A percentile compares a stretch with the other conserved stretches of the same genome.
Evolutionary conservation across 2,113 vertebrate genomes (phyloP).

Genomic region (Menidia beryllina): DNA sequence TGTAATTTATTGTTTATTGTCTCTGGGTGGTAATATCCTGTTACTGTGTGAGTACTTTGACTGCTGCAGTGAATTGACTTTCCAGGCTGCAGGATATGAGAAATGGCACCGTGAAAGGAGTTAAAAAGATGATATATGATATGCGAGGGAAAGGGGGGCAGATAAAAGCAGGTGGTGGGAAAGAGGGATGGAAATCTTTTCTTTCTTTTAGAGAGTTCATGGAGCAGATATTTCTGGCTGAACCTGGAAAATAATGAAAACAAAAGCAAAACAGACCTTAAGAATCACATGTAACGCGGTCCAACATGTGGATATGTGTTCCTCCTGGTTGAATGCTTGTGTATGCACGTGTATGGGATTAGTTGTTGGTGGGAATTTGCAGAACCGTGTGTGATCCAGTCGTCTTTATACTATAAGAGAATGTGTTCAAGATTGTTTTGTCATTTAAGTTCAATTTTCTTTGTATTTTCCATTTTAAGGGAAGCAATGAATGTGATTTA

Average conservation of each 20-base stretch:
- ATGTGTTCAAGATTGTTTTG: slow-evolving; percentile 43
- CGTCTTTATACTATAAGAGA: slow-evolving; percentile 63
- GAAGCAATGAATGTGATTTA: slow-evolving; percentile 60
- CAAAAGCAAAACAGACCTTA: background rate
- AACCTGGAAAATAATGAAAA: slow-evolving; percentile 7
- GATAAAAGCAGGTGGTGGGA: slow-evolving; percentile 2
- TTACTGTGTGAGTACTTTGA: slow-evolving; percentile 42
- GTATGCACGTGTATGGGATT: background rate
- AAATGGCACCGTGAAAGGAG: slow-evolving; percentile 42
- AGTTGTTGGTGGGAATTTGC: too few relatives aligned
- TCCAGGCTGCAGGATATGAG: slow-evolving; percentile 56
- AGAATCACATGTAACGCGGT: too few relatives aligned
- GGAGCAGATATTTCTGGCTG: slow-evolving; percentile 25
- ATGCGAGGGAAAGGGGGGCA: background rate
- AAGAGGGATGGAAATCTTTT: slow-evolving; percentile 17
- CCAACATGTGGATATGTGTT: too few relatives aligned
- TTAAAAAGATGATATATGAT: slow-evolving; percentile 49
- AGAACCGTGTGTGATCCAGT: slow-evolving; percentile 14
- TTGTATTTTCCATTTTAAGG: slow-evolving; percentile 18
- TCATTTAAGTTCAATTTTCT: slow-evolving; percentile 37
- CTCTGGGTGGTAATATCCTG: slow-evolving; percentile 60
- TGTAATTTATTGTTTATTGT: slow-evolving; percentile 64
- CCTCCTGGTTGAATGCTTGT: too few relatives aligned
- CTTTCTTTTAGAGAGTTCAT: slow-evolving; percentile 19
- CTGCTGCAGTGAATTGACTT: slow-evolving; percentile 38